Percentiles rank a stretch among this genome's conserved stretches.
Conservation (phyloP, 2,797 vertebrate species). For the Salmo trutta region DNA sequence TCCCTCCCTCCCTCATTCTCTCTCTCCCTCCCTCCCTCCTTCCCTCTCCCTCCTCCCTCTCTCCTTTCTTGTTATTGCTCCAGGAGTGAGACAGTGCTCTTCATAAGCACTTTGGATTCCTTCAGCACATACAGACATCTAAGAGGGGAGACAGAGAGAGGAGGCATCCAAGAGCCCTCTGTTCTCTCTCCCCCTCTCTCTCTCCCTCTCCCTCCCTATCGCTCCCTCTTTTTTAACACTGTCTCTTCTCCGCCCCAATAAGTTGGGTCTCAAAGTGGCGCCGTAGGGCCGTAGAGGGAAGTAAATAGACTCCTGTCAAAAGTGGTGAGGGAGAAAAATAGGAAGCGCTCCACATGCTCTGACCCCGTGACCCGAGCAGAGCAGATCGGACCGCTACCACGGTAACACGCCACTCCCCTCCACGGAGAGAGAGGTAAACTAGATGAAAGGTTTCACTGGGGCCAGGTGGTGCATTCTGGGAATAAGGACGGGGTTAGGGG, state of each 20-base stretch:
- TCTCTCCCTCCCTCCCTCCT: conserved; percentile 7
- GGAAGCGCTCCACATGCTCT: conserved; percentile 22
- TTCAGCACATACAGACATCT: not conserved
- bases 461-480: conserved; percentile 46
- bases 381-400: conserved; percentile 10
- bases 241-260: conserved; percentile 56
- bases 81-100: conserved; percentile 41
- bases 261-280: conserved; percentile 63
- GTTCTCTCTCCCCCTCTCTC: conserved; percentile 7
- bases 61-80: conserved; percentile 20
- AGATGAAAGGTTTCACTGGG: conserved; percentile 53
- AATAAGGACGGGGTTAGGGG: conserved; percentile 35
- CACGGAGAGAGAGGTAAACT: conserved; percentile 50
- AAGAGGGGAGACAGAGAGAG: conserved; percentile 19
- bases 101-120: conserved; percentile 46
- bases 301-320: conserved; percentile 69
- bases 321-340: conserved; percentile 67
- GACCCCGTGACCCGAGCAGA: conserved; percentile 33
- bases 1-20: conserved; percentile 37
- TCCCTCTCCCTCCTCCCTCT: not conserved
- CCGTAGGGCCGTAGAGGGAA: conserved; percentile 45
- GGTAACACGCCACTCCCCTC: conserved; percentile 8
- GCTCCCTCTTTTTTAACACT: conserved; percentile 11
- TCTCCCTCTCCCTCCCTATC: conserved; percentile 19
- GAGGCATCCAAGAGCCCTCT: not conserved